Evolutionary conservation across 1,140 invertebrate species (phyloP).

Genomic region (Cryptotermes secundus): DNA sequence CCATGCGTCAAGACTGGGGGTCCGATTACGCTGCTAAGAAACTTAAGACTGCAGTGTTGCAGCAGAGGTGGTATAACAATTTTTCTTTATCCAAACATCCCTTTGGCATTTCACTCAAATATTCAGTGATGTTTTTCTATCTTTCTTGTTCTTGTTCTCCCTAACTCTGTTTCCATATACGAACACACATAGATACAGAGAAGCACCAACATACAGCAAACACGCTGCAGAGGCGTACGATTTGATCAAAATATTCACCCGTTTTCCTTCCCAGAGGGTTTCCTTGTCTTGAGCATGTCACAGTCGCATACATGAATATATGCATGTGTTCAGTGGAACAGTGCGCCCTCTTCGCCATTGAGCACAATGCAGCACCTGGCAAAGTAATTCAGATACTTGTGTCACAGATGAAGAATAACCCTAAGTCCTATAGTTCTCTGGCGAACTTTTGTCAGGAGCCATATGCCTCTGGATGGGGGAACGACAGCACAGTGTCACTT

Average conservation of each 20-base stretch:
- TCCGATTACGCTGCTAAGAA: background rate
- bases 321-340: background rate
- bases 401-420: background rate
- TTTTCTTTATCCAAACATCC: conserved; percentile 7
- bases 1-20: background rate
- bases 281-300: background rate
- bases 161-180: background rate
- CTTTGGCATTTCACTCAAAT: background rate
- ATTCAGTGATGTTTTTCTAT: background rate
- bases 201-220: background rate
- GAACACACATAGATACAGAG: background rate
- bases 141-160: background rate
- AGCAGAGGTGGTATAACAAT: background rate
- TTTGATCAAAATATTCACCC: background rate
- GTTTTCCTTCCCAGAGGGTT: conserved; percentile 1
- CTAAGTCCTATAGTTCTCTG: background rate
- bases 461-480: too few relatives aligned
- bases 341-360: background rate
- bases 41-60: background rate
- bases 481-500: too few relatives aligned
- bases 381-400: background rate
- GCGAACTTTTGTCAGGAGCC: too few relatives aligned
- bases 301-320: background rate
- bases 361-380: background rate
- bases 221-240: background rate